phyloP scores from a whole-genome alignment of 2,113 vertebrate species.

The Ranitomeya variabilis region DNA sequence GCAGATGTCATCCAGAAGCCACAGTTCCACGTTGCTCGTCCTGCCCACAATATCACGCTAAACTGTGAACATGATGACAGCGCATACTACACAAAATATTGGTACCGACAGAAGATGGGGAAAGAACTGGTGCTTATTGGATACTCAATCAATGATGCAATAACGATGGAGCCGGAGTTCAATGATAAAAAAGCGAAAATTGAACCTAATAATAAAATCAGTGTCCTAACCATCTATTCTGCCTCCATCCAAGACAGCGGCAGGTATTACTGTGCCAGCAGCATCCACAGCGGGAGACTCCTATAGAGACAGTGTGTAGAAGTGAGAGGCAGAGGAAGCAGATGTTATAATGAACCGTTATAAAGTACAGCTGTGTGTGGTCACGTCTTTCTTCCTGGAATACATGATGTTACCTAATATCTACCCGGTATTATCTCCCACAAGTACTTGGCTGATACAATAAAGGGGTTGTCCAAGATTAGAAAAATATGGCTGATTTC shows the following conservation, averaged over 20 bases:
- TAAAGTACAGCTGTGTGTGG: neutral
- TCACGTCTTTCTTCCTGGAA: neutral
- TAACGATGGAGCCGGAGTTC: neutral
- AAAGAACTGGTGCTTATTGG: constrained; percentile 5
- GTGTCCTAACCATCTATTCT: neutral
- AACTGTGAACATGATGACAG: constrained; percentile 14
- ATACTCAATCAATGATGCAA: neutral
- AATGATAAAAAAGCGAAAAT: neutral
- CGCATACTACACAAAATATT: constrained; percentile 14
- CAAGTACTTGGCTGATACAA: neutral
- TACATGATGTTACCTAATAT: neutral
- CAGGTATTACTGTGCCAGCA: constrained; percentile 30
- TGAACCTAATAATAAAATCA: neutral
- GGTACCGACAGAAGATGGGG: constrained; percentile 19
- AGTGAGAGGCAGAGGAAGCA: neutral
- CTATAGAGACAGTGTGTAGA: neutral
- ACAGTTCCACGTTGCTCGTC: neutral
- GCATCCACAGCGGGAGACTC: constrained; percentile 12
- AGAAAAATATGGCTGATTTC: no score
- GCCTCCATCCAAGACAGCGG: neutral
- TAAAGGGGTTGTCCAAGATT: no score
- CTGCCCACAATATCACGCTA: neutral
- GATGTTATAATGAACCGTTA: neutral
- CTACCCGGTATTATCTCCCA: neutral
- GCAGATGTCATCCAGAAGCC: constrained; percentile 31